phyloP scores from a whole-genome alignment of 2,113 vertebrate genomes.

The Hippopotamus amphibius region DNA sequence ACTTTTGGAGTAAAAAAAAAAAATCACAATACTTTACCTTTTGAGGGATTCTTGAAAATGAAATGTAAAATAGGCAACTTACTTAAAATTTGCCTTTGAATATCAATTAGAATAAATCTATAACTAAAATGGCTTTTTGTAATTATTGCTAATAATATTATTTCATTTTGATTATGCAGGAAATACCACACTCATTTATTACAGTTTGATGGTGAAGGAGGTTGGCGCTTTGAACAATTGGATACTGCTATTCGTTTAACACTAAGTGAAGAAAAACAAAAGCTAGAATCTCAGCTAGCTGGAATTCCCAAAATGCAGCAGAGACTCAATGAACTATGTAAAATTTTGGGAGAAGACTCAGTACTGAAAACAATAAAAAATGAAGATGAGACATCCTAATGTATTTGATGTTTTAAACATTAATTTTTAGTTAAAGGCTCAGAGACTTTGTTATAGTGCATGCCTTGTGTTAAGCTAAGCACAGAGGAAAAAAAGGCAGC shows the following conservation, averaged over 20 bases:
- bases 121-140: constrained; percentile 20
- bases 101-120: constrained; percentile 27
- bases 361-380: constrained; percentile 92
- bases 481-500: constrained; percentile 73
- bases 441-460: constrained; percentile 80
- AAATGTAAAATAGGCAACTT: constrained; percentile 20
- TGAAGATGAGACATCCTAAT: constrained; percentile 85
- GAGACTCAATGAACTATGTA: constrained; percentile 97
- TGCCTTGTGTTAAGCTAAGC: constrained; percentile 84
- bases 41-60: constrained; percentile 20
- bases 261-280: constrained; percentile 98
- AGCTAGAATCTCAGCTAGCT: constrained; percentile 96
- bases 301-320: constrained; percentile 98
- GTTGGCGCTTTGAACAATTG: constrained; percentile 97
- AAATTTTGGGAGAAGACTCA: constrained; percentile 98
- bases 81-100: constrained; percentile 47
- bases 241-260: constrained; percentile 96
- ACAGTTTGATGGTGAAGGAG: constrained; percentile 98
- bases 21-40: neutral
- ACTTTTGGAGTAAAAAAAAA: constrained; percentile 11
- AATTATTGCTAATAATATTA: constrained; percentile 72
- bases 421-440: constrained; percentile 82
- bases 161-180: constrained; percentile 87
- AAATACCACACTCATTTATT: constrained; percentile 99
- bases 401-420: constrained; percentile 77